Percentiles rank a stretch among this genome's conserved stretches.
Conservation (phyloP, 2,888 invertebrate species). For the Lasioglossum leucozonium region DNA sequence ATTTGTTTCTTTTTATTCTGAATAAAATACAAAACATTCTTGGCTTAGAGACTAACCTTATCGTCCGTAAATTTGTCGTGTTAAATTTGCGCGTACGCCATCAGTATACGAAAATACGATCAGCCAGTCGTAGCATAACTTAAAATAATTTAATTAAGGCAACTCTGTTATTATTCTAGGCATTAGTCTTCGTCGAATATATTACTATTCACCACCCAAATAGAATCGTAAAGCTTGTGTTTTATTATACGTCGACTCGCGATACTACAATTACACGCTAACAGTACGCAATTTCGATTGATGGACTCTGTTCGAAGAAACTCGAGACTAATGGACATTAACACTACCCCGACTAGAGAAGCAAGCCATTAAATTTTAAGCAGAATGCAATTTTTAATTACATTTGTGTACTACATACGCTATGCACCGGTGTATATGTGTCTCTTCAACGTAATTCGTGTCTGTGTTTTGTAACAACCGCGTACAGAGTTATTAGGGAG, state of each 20-base stretch:
- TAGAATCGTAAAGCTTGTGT: conserved; percentile 56
- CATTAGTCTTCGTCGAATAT: conserved; percentile 70
- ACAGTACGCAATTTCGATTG: conserved; percentile 24
- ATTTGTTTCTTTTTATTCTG: conserved; percentile 71
- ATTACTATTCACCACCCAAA: conserved; percentile 67
- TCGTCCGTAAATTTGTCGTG: conserved; percentile 51
- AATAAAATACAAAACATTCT: conserved; percentile 78
- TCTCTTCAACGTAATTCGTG: conserved; percentile 46
- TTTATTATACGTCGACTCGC: conserved; percentile 40
- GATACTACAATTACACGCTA: conserved; percentile 38
- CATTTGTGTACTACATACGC: conserved; percentile 63
- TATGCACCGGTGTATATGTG: conserved; percentile 35
- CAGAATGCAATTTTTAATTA: conserved; percentile 66
- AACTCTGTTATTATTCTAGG: conserved; percentile 77
- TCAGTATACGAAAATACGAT: conserved; percentile 32
- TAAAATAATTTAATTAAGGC: conserved; percentile 82
- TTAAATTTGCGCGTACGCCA: conserved; percentile 31
- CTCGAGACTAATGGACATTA: conserved; percentile 42
- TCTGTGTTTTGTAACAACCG: conserved; percentile 29
- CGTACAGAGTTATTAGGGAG: background rate
- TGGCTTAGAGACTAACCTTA: conserved; percentile 71
- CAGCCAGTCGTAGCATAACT: conserved; percentile 39
- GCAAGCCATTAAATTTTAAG: conserved; percentile 77
- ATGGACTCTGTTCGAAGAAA: conserved; percentile 44
- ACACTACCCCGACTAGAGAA: conserved; percentile 81